Evolutionary conservation across 2,888 invertebrate species (phyloP).

Genomic region (Eilema caniola): DNA sequence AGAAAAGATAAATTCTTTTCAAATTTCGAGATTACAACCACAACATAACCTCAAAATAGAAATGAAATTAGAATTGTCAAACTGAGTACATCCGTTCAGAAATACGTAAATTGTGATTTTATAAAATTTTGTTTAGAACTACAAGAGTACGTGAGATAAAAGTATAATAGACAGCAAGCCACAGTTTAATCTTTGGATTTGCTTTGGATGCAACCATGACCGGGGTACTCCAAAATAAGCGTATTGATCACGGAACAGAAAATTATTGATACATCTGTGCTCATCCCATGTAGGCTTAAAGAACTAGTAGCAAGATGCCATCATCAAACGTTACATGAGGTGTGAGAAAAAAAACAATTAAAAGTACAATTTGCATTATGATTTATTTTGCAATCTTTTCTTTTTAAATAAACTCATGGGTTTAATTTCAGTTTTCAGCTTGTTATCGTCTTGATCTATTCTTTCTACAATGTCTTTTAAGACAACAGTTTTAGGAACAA

Average conservation of each 20-base stretch:
- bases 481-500: conserved; percentile 60
- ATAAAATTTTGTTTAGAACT: conserved; percentile 16
- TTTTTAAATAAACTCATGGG: conserved; percentile 79
- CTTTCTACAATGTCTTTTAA: conserved; percentile 75
- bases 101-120: neutral
- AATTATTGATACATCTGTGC: too few relatives aligned
- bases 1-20: conserved; percentile 20
- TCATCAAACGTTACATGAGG: neutral
- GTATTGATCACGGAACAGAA: too few relatives aligned
- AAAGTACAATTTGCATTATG: neutral
- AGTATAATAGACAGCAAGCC: too few relatives aligned
- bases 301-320: neutral
- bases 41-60: conserved; percentile 56
- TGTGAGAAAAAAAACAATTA: neutral
- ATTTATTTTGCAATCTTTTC: conserved; percentile 68
- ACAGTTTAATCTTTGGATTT: too few relatives aligned
- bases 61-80: neutral
- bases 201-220: too few relatives aligned
- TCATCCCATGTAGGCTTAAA: too few relatives aligned
- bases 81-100: neutral
- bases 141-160: neutral
- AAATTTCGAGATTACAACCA: conserved; percentile 42
- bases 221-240: too few relatives aligned
- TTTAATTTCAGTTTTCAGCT: conserved; percentile 55
- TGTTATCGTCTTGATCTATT: conserved; percentile 45